Conservation (phyloP, 2,888 invertebrate species). For the Lymantria monacha region DNA sequence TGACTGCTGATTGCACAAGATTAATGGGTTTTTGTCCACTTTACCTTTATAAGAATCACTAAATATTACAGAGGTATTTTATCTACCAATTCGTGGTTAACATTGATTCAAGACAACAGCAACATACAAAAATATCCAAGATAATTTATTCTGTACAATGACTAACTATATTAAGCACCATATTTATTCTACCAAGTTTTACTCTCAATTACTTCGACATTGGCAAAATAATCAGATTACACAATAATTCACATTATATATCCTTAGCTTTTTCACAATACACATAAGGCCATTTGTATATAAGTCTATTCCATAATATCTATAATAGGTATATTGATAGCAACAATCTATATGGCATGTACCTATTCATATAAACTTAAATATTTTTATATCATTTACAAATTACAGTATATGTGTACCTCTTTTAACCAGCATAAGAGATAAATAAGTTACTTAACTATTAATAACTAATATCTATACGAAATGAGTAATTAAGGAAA, state of each 20-base stretch:
- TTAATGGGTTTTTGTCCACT: conserved; percentile 9
- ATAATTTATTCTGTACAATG: conserved; percentile 80
- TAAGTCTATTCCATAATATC: conserved; percentile 25
- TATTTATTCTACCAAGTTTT: conserved; percentile 64
- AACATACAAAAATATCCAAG: conserved; percentile 71
- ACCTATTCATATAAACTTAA: conserved; percentile 12
- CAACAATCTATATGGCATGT: conserved; percentile 29
- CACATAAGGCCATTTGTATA: conserved; percentile 52
- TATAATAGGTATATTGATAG: conserved; percentile 25
- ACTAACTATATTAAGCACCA: conserved; percentile 81
- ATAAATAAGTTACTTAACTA: conserved; percentile 43
- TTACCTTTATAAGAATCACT: conserved; percentile 7
- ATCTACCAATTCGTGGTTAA: conserved; percentile 26
- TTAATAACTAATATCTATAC: conserved; percentile 5
- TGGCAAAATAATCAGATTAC: conserved; percentile 48
- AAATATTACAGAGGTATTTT: conserved; percentile 24
- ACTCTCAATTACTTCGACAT: conserved; percentile 40
- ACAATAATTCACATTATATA: conserved; percentile 29
- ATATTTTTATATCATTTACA: conserved; percentile 56
- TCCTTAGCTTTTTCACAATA: conserved; percentile 44
- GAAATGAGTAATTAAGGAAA: conserved; percentile 6
- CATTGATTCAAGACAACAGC: conserved; percentile 45
- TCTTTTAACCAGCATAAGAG: conserved; percentile 76
- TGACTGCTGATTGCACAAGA: conserved; percentile 54
- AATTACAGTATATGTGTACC: conserved; percentile 73